These are phyloP conservation scores for Notothenia rossii DNA, from an alignment of 2,113 vertebrate genomes.

Conservation along the genomic window DNA sequence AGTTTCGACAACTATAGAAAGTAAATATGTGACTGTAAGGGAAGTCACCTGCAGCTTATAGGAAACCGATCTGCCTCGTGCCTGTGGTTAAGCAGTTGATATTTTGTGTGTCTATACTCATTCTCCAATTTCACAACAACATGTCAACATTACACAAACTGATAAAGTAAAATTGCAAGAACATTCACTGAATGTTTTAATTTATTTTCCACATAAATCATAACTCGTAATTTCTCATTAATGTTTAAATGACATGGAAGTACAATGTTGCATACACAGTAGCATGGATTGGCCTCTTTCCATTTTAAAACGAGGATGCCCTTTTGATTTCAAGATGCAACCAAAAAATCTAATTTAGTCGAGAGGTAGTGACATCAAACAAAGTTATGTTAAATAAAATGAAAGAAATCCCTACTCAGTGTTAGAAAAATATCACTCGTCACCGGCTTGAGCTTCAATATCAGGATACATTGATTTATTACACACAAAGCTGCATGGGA, in stretches of 20 bases:
- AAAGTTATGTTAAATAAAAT: neutral
- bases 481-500: too few relatives aligned
- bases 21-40: slow-evolving; percentile 4
- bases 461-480: too few relatives aligned
- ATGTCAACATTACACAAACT: neutral
- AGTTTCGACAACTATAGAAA: slow-evolving; percentile 14
- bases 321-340: neutral
- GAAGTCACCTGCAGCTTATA: slow-evolving; percentile 68
- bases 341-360: neutral
- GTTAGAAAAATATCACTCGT: too few relatives aligned
- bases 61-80: slow-evolving; percentile 52
- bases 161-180: neutral
- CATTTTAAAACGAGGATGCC: neutral
- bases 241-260: neutral
- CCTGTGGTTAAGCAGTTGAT: slow-evolving; percentile 47
- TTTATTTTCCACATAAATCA: neutral
- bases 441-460: too few relatives aligned
- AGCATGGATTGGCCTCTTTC: neutral
- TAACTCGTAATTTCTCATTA: neutral
- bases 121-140: neutral
- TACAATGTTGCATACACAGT: slow-evolving; percentile 16
- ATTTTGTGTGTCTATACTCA: neutral
- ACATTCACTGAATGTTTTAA: slow-evolving; percentile 5
- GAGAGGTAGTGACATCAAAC: neutral
- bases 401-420: too few relatives aligned